Evolutionary conservation across 2,888 invertebrate genomes (phyloP).

Genomic region (Blastobasis adustella): DNA sequence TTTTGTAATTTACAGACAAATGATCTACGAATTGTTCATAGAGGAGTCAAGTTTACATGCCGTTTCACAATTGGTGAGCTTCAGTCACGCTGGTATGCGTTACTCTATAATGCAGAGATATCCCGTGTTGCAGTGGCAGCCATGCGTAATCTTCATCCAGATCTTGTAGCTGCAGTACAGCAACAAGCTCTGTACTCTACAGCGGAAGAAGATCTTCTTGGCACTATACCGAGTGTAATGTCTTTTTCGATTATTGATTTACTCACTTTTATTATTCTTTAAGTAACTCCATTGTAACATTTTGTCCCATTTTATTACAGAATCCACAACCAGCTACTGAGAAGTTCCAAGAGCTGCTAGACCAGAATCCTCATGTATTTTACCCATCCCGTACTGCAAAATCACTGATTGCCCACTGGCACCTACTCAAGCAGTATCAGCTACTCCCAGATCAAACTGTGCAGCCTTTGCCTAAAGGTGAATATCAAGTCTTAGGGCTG

Average conservation of each 20-base stretch:
- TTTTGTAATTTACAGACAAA: slow-evolving; percentile 73
- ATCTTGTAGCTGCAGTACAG: slow-evolving; percentile 89
- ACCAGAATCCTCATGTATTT: slow-evolving; percentile 89
- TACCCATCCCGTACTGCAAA: slow-evolving; percentile 92
- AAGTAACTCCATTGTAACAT: too few species aligned
- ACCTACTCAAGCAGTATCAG: slow-evolving; percentile 92
- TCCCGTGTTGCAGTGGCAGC: slow-evolving; percentile 93
- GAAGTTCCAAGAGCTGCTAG: slow-evolving; percentile 88
- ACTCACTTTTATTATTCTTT: too few species aligned
- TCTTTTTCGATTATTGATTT: not conserved
- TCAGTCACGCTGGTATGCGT: slow-evolving; percentile 96
- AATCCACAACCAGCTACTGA: slow-evolving; percentile 82
- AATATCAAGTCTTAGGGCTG: slow-evolving; percentile 10
- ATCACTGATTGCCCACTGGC: slow-evolving; percentile 91
- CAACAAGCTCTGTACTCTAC: slow-evolving; percentile 92
- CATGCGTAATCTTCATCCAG: slow-evolving; percentile 95
- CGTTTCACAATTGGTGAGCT: slow-evolving; percentile 95
- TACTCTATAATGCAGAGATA: slow-evolving; percentile 95
- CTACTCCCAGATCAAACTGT: slow-evolving; percentile 92
- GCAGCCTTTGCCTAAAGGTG: slow-evolving; percentile 72
- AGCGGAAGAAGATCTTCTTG: slow-evolving; percentile 90
- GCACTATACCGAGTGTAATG: slow-evolving; percentile 81
- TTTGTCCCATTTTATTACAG: slow-evolving; percentile 49
- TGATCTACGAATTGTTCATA: slow-evolving; percentile 86
- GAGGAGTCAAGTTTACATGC: slow-evolving; percentile 96